Evolutionary conservation across 2,113 vertebrate genomes (phyloP).

Genomic region (Melanostigma gelatinosum): DNA sequence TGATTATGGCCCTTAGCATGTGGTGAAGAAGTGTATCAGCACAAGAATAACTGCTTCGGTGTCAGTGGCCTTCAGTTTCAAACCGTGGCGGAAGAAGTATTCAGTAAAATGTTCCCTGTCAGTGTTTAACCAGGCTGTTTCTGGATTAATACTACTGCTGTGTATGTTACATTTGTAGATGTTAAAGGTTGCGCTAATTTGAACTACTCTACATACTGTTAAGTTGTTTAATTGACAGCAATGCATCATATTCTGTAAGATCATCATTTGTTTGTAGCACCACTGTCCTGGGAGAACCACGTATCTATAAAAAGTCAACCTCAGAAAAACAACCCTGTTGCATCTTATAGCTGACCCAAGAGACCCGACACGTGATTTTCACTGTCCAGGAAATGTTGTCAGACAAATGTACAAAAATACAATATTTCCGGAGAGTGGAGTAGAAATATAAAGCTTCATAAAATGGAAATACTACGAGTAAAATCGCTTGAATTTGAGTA

Average conservation of each 20-base stretch:
- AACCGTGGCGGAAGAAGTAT: background rate
- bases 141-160: no score
- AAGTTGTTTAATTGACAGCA: background rate
- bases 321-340: background rate
- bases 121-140: background rate
- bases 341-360: background rate
- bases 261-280: background rate
- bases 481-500: background rate
- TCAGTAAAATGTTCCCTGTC: background rate
- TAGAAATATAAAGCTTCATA: background rate
- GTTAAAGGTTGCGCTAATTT: background rate
- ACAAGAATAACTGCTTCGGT: constrained; percentile 3
- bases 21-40: constrained; percentile 11
- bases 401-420: no score
- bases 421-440: no score
- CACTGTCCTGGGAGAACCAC: no score
- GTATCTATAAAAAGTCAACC: background rate
- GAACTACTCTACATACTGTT: background rate
- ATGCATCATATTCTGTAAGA: background rate
- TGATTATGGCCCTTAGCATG: constrained; percentile 2
- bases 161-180: no score
- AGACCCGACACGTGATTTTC: background rate
- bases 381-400: no score
- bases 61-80: background rate
- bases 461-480: background rate